Conservation (phyloP, 2,797 vertebrate genomes). For the Leptatherina wallacei region DNA sequence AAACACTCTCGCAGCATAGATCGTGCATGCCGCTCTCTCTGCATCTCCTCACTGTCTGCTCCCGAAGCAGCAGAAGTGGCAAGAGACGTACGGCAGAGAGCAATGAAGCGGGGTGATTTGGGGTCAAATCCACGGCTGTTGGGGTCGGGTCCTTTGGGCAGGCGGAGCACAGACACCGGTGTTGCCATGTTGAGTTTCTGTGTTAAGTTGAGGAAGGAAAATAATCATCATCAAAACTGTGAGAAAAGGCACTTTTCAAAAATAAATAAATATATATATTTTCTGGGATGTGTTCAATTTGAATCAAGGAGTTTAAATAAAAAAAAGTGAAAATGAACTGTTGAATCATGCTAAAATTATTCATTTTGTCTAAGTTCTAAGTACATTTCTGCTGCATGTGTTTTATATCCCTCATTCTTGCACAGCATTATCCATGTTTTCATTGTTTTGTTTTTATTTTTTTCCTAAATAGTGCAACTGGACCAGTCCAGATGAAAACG, state of each 20-base stretch:
- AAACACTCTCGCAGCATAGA: conserved; percentile 85
- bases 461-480: not conserved
- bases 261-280: no score
- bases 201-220: not conserved
- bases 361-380: not conserved
- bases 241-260: not conserved
- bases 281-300: no score
- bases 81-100: conserved; percentile 76
- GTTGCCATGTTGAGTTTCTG: conserved; percentile 59
- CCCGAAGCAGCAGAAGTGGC: conserved; percentile 18
- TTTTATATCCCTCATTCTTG: not conserved
- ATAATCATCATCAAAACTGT: rapidly evolving
- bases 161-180: conserved; percentile 83
- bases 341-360: no score
- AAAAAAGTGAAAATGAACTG: no score
- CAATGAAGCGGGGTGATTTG: conserved; percentile 79
- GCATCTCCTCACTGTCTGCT: conserved; percentile 12
- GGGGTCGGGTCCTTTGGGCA: conserved; percentile 87
- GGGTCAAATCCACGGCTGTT: conserved; percentile 89
- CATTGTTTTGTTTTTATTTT: no score
- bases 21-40: conserved; percentile 79
- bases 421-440: not conserved
- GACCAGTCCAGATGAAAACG: not conserved
- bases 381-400: not conserved
- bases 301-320: no score